Evolutionary conservation across 2,888 invertebrate genomes (phyloP).

Genomic region (Unio delphinus): DNA sequence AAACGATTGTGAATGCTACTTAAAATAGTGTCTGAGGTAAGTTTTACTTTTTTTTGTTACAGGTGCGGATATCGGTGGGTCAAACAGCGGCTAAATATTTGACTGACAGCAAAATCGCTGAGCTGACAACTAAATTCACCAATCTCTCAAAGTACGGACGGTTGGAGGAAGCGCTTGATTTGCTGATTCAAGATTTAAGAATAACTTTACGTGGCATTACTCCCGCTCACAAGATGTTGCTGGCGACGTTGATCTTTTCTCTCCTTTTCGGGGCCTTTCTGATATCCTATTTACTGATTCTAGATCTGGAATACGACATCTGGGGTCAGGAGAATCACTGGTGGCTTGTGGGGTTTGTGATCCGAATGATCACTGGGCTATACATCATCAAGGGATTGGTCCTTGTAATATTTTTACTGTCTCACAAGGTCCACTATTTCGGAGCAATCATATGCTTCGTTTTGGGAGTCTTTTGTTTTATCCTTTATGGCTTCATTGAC

Average conservation of each 20-base stretch:
- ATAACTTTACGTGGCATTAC: conserved; percentile 23
- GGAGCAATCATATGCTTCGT: conserved; percentile 1
- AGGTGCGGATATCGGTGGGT: conserved; percentile 33
- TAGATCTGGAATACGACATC: conserved; percentile 30
- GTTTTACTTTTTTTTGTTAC: background rate
- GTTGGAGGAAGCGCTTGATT: conserved; percentile 23
- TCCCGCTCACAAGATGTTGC: conserved; percentile 30
- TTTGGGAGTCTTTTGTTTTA: conserved; percentile 10
- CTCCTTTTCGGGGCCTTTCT: conserved; percentile 17
- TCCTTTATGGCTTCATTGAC: conserved; percentile 13
- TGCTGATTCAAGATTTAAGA: conserved; percentile 24
- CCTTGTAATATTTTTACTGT: conserved; percentile 16
- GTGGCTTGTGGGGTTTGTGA: conserved; percentile 21
- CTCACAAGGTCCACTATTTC: conserved; percentile 24
- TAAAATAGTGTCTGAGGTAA: too few relatives aligned
- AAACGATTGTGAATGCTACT: too few relatives aligned
- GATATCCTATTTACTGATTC: conserved; percentile 24
- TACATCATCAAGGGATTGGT: conserved; percentile 28
- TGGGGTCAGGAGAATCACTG: conserved; percentile 32
- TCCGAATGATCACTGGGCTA: conserved; percentile 28
- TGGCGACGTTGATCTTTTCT: conserved; percentile 23
- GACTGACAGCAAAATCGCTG: conserved; percentile 11
- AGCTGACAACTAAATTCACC: conserved; percentile 17
- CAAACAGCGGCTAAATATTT: conserved; percentile 14
- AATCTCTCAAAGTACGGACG: conserved; percentile 14